A percentile compares a stretch with the other conserved stretches of the same genome.
phyloP scores from a whole-genome alignment of 2,888 invertebrate genomes.

The Tinea semifulvella region DNA sequence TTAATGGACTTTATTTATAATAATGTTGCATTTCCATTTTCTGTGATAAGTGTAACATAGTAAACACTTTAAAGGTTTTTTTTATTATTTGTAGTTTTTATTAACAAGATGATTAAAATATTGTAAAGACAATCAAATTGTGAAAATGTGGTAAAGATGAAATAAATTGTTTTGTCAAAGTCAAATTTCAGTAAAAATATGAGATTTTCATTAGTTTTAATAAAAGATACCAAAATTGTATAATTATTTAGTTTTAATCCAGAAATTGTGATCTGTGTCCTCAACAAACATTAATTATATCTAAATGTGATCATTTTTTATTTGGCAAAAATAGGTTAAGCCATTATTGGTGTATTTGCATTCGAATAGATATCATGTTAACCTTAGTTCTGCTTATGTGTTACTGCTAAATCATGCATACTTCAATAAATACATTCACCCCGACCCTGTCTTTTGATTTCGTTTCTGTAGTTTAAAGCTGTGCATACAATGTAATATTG shows the following conservation, averaged over 20 bases:
- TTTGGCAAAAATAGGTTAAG: not conserved
- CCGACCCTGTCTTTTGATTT: too few species aligned
- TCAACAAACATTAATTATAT: not conserved
- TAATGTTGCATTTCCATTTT: slow-evolving; percentile 37
- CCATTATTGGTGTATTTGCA: too few species aligned
- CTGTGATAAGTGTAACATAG: slow-evolving; percentile 58
- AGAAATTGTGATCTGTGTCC: slow-evolving; percentile 3
- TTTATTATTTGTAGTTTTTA: slow-evolving; percentile 1
- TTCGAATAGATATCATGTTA: too few species aligned
- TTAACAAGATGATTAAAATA: not conserved
- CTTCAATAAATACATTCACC: too few species aligned
- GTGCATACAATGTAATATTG: too few species aligned
- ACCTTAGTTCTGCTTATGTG: too few species aligned
- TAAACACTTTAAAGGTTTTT: slow-evolving; percentile 41
- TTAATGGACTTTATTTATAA: slow-evolving; percentile 35
- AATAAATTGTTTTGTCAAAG: not conserved
- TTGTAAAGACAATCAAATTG: not conserved
- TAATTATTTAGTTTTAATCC: slow-evolving; percentile 2
- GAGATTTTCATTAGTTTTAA: too few species aligned
- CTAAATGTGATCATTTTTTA: not conserved
- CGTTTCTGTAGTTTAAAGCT: too few species aligned
- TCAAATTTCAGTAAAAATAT: slow-evolving; percentile 1
- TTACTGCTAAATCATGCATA: too few species aligned
- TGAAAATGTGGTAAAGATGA: not conserved
- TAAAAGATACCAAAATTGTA: slow-evolving; percentile 2